Percentiles rank a stretch among this genome's conserved stretches.
These are phyloP conservation scores for Tachina lurida DNA, from an alignment of 2,888 invertebrate genomes.

Conservation along the genomic window DNA sequence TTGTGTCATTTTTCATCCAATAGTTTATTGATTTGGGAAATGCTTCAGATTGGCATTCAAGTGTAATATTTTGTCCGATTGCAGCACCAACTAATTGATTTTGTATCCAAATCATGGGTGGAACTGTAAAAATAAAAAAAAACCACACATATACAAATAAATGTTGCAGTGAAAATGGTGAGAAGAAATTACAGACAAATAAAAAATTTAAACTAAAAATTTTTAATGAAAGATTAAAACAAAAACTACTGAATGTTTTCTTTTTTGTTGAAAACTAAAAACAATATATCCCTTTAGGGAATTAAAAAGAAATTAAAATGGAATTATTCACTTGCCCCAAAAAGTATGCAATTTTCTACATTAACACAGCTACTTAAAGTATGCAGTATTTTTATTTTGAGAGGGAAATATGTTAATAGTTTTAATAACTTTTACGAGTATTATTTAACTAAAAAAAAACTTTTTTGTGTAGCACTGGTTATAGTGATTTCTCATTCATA, in stretches of 20 bases:
- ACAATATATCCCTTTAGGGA: constrained; percentile 48
- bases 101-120: constrained; percentile 89
- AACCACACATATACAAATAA: constrained; percentile 8
- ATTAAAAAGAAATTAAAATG: constrained; percentile 54
- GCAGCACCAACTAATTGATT: constrained; percentile 89
- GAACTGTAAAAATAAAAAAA: constrained; percentile 84
- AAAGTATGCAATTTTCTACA: constrained; percentile 24
- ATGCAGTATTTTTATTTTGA: constrained; percentile 23
- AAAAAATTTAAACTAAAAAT: constrained; percentile 7
- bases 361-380: constrained; percentile 8
- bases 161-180: constrained; percentile 13
- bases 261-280: constrained; percentile 30
- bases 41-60: constrained; percentile 89
- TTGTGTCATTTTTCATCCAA: constrained; percentile 87
- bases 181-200: constrained; percentile 1
- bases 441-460: no score
- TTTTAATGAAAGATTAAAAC: not conserved
- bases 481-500: no score
- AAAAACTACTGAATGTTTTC: constrained; percentile 43
- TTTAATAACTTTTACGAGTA: not conserved
- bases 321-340: constrained; percentile 41
- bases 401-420: not conserved
- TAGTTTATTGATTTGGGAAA: constrained; percentile 89
- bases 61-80: constrained; percentile 86
- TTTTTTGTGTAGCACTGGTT: no score